Base-by-base conservation (phyloP, 2,888 invertebrate species). In the Phengaris arion region DNA sequence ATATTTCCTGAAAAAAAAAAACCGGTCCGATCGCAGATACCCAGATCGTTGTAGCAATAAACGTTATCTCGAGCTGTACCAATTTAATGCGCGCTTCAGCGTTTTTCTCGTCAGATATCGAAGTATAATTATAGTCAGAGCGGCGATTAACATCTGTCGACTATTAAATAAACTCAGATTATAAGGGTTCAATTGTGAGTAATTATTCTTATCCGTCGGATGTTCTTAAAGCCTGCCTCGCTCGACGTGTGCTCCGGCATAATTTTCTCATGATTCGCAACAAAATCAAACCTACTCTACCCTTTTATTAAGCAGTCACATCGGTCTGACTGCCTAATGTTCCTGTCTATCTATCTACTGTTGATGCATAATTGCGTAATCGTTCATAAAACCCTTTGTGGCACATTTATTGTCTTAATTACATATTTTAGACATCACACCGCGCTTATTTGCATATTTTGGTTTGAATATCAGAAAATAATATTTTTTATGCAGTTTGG, bases 161-260 rank as follows among this genome's bases (percentile, higher is more conserved):
- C 92, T 92, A 91, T 92, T 91, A 92, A 90, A 92, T 92, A 90
- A 92, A 91, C 86, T 89, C 86, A 83, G 89, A 89, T 90, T 91
- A 92, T 91, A 92, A 90, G 90, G 92, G 90, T 92, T 93, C 93
- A 92, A 92, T 91, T 91, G 92, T 88, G 88, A 92, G 91, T 93
- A 93, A 93, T 93, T 93, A 93, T 93, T 93, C 91, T 91, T 93
- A 93, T 93, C 93, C 92, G 93, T 91, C 92, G 91, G 93, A 88
- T 87, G 90, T 85, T 89, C 88, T 90, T 90, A 91, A 90, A 86
- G 86, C 85, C 85, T 87, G 85, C 84, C 82, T 85, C 84, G 82
- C 87, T 80, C 84, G 86, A 84, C 85, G 83, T 83, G 81, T 82
- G 83, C 80, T 82, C 80, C 83, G 85, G 87, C 85, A 91, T 90